phyloP scores from a whole-genome alignment of 2,888 invertebrate genomes.

The Sepioteuthis lessoniana region DNA sequence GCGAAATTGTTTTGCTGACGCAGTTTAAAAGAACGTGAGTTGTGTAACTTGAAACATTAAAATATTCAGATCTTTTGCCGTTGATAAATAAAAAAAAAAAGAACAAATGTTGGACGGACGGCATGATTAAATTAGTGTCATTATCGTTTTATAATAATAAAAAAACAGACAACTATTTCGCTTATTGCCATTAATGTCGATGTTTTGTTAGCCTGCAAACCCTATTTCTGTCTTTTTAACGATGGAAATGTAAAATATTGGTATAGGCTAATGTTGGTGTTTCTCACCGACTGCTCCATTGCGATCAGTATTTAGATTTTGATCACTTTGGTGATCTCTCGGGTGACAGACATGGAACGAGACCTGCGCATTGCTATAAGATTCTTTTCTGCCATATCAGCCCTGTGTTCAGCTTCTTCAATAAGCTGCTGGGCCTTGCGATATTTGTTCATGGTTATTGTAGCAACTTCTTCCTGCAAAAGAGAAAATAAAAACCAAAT shows the following conservation, averaged over 20 bases:
- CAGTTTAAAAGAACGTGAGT: constrained; percentile 33
- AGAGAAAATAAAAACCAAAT: background rate
- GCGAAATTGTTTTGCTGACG: background rate
- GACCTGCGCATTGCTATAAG: constrained; percentile 67
- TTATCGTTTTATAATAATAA: background rate
- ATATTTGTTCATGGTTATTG: constrained; percentile 76
- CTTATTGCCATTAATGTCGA: background rate
- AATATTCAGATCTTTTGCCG: background rate
- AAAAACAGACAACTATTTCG: background rate
- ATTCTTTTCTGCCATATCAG: constrained; percentile 74
- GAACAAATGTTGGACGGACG: background rate
- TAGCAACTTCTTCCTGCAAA: constrained; percentile 74
- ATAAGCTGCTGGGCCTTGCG: constrained; percentile 73
- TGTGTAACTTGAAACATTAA: background rate
- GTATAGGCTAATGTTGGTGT: background rate
- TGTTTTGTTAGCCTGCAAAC: background rate
- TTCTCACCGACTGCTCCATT: background rate
- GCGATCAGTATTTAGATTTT: constrained; percentile 58
- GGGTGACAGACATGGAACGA: constrained; percentile 74
- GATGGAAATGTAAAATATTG: background rate
- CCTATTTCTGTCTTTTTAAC: background rate
- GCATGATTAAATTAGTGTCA: background rate
- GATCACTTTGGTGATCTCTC: constrained; percentile 71
- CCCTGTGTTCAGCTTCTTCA: constrained; percentile 74
- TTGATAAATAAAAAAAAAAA: background rate